Conservation (phyloP, 2,888 invertebrate species). For the Hipparchia sbordonii region DNA sequence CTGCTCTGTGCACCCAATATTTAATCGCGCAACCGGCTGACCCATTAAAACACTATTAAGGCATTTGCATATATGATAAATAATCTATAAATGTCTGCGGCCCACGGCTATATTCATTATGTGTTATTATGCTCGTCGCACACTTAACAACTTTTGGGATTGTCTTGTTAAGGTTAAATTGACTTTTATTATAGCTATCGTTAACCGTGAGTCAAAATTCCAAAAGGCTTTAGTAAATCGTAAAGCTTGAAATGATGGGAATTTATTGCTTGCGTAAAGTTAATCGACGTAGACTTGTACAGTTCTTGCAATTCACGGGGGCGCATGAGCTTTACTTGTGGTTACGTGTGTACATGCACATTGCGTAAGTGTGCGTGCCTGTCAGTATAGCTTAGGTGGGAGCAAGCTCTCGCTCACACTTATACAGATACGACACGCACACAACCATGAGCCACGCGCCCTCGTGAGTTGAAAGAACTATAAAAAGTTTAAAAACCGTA, state of each 20-base stretch:
- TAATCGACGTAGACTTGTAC: background rate
- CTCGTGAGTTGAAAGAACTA: too few species aligned
- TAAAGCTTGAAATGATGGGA: background rate
- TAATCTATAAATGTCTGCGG: conserved; percentile 63
- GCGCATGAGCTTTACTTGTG: too few species aligned
- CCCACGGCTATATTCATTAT: conserved; percentile 63
- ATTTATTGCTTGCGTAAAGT: background rate
- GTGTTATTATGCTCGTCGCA: conserved; percentile 36
- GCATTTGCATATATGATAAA: conserved; percentile 75
- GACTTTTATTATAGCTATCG: conserved; percentile 30
- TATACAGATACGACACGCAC: too few species aligned
- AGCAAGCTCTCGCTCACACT: too few species aligned
- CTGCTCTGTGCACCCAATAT: conserved; percentile 50
- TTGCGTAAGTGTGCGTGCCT: too few species aligned
- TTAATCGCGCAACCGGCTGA: conserved; percentile 61
- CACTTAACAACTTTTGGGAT: conserved; percentile 34
- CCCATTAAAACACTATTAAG: conserved; percentile 75
- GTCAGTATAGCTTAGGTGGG: too few species aligned
- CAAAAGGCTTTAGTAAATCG: background rate
- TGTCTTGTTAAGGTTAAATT: conserved; percentile 36
- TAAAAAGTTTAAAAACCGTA: too few species aligned
- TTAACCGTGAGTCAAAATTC: background rate
- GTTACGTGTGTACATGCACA: too few species aligned
- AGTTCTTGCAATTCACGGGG: too few species aligned
- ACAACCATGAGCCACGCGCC: too few species aligned